Evolutionary conservation across 2,113 vertebrate genomes (phyloP), one percentile per base, ranked within the genome.

Genomic region (Notothenia rossii): DNA sequence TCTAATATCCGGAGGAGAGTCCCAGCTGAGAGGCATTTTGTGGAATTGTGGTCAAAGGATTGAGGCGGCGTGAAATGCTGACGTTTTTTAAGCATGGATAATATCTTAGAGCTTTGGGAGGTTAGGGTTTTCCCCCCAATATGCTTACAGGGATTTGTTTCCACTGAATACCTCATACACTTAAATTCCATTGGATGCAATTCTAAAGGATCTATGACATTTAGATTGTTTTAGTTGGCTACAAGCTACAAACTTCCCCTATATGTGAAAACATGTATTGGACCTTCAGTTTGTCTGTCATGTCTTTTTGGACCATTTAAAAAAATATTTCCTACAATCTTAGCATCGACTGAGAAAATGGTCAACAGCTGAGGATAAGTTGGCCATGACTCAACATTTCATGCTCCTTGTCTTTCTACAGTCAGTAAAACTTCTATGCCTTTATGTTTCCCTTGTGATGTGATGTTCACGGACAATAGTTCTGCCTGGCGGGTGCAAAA

Each of bases 141-240:
- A 86, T 86, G 68, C 86, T 66, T 75, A 81, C 62, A 65, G 63
- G 60, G 59, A 82, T 86, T 88, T 81, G 71, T 92, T 91, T 88
- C 74, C 75, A 83, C 73, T 83, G 76, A 71, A 90, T 66, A 72
- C 45, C 56, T 83, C 17, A 2, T 17, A 22, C 71, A 75, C 50
- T 79, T 64, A 81, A 3, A 48, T 36, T 61, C 79, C 75, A 54
- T 15, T 43, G 83, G 76, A 77, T 77, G 64, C 60, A 66, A 86
- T 81, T 91, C 84, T 84, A 83, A 88, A 86, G 33, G 25, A 81
- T 91, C 72, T 79, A 77, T 86, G 79, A 84, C 84, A 87, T 86
- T 83, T 81, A 60, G 69, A 79, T 84, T 84, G 59, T 36, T 83
- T 71, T 45, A 15, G 10, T 77, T 87, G 87, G 86, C 89, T 63